These are phyloP conservation scores for Salvelinus sp. DNA, from an alignment of 2,113 vertebrate genomes.

Conservation along the genomic window DNA sequence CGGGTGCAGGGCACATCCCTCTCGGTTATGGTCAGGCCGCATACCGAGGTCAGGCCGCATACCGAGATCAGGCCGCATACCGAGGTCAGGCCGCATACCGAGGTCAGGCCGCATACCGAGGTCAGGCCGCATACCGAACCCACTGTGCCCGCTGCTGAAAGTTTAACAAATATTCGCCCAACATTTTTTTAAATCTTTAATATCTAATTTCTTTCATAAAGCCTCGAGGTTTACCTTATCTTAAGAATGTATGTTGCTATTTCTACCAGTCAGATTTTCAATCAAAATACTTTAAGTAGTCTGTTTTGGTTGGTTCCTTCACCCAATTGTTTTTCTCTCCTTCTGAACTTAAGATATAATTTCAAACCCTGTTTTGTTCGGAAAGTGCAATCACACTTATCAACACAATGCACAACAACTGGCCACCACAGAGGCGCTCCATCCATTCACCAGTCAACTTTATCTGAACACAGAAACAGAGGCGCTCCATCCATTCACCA, in stretches of 20 bases:
- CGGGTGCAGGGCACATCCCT: conserved; percentile 38
- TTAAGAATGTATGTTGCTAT: conserved; percentile 61
- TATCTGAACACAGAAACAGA: neutral
- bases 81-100: conserved; percentile 40
- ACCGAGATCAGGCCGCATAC: conserved; percentile 49
- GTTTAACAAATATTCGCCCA: conserved; percentile 38
- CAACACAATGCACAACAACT: conserved; percentile 47
- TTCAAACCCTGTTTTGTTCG: conserved; percentile 15
- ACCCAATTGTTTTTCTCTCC: neutral
- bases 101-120: neutral
- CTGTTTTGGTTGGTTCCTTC: conserved; percentile 28
- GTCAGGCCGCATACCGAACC: conserved; percentile 58
- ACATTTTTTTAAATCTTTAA: no score
- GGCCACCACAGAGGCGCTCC: neutral
- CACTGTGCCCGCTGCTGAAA: conserved; percentile 57
- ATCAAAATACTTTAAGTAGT: conserved; percentile 55
- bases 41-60: no score
- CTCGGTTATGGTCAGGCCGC: conserved; percentile 58
- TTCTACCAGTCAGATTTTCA: conserved; percentile 41
- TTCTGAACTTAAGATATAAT: conserved; percentile 20
- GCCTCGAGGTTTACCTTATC: conserved; percentile 66
- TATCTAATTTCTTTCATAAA: conserved; percentile 41
- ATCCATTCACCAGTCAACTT: conserved; percentile 10
- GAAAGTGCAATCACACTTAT: conserved; percentile 46
- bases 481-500: no score